Percentiles rank a stretch among this genome's conserved stretches.
Conservation (phyloP, 2,888 invertebrate species). For the Leucozona laternaria region DNA sequence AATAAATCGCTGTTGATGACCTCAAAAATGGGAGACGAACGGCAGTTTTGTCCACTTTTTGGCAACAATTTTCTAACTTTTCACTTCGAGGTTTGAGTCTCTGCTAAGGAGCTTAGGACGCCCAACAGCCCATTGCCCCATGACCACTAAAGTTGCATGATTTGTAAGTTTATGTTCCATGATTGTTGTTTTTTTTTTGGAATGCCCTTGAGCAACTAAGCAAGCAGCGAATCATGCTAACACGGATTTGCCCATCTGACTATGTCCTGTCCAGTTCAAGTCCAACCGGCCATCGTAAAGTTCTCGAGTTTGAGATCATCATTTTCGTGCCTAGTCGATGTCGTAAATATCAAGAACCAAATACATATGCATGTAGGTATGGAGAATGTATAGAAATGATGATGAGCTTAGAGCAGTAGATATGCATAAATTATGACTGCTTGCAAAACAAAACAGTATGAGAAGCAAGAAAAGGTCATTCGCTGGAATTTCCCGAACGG, state of each 20-base stretch:
- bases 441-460: constrained; percentile 36
- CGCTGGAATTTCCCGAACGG: background rate
- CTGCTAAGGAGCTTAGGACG: background rate
- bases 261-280: background rate
- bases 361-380: background rate
- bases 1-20: constrained; percentile 62
- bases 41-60: constrained; percentile 35
- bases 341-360: constrained; percentile 63
- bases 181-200: constrained; percentile 49
- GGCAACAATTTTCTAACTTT: constrained; percentile 35
- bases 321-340: constrained; percentile 63
- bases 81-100: constrained; percentile 23
- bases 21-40: constrained; percentile 19
- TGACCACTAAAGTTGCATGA: background rate
- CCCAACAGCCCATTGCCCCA: background rate
- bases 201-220: constrained; percentile 40
- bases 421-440: constrained; percentile 22
- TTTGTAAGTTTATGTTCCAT: constrained; percentile 9
- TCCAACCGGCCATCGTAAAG: constrained; percentile 19
- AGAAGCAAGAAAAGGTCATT: background rate
- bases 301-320: constrained; percentile 59
- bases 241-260: constrained; percentile 14
- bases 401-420: background rate
- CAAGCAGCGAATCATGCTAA: background rate
- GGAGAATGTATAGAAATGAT: constrained; percentile 22